Evolutionary conservation across 2,888 invertebrate genomes (phyloP), one percentile per base, ranked within the genome.

Genomic region (Calameuta pallipes): DNA sequence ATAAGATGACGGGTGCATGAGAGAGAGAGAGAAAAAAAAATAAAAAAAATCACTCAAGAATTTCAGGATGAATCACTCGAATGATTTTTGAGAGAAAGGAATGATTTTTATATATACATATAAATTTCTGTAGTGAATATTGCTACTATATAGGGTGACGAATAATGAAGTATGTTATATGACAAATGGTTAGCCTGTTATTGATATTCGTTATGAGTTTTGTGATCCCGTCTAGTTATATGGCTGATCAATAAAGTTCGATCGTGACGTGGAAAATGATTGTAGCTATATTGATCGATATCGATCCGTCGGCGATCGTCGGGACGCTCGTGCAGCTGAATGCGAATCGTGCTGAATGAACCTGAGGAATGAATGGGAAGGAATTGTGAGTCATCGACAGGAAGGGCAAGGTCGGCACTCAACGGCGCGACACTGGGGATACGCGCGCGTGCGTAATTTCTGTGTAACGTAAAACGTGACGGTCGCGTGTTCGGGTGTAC

Each of bases 341-440:
- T 33, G 33, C 71, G 71, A 71, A 34, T 31, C 31, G 71, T 31
- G 71, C 56, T 71, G 71, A 71, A 71, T 71, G 71, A 71, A 71
- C 71, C 23, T 71, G 34, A 3, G 12, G 71, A 71, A 71, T 71
- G 71, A 71, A 71, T 71, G 71, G 71, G 85, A 85, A 85, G 83
- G 85, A 81, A 84, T 76, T 77, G 84, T 85, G 85, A 85, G 83
- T 85, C 84, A 85, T 85, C 83, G 80, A 78, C 81, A 82, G 85
- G 85, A 85, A 85, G 85, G 85, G 84, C 85, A 85, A 85, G 85
- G 85, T 74, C 73, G 80, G 75, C 79, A 6, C 71, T 31, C 71
- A 2, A 23, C 56, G 56, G 71, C 71, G 71, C 34, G 33, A 33
- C 71, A 31, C 71, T 71, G 71, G 71, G 85, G 85, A 84, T 84